Conservation (phyloP, 2,797 vertebrate species). For the Sciaenops ocellatus region DNA sequence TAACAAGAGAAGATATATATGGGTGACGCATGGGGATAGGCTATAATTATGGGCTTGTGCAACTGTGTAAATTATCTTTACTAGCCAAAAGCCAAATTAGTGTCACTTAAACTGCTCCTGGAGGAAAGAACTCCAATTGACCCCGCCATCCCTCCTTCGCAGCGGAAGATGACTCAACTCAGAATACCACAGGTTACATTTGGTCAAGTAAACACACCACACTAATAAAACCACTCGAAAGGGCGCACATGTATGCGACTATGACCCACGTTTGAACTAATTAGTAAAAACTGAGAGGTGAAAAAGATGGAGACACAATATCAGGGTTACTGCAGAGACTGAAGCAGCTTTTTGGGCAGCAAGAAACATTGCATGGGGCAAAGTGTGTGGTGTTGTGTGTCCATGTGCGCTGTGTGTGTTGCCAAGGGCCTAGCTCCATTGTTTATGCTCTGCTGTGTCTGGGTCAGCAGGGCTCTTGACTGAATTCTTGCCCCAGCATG, state of each 20-base stretch:
- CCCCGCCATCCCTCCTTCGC: constrained; percentile 49
- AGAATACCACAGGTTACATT: constrained; percentile 59
- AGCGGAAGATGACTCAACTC: constrained; percentile 68
- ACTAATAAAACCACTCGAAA: constrained; percentile 50
- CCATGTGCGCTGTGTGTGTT: constrained; percentile 42
- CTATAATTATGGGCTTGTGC: constrained; percentile 70
- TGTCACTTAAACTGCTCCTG: constrained; percentile 59
- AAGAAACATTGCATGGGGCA: constrained; percentile 29
- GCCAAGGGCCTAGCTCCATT: constrained; percentile 53
- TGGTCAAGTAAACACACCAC: constrained; percentile 63
- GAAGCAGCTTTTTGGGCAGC: constrained; percentile 24
- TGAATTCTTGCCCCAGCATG: constrained; percentile 81
- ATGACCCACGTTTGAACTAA: constrained; percentile 15
- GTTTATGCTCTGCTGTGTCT: constrained; percentile 78
- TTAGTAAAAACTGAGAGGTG: not conserved
- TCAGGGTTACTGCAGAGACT: not conserved
- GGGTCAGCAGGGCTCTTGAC: constrained; percentile 70
- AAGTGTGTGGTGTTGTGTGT: constrained; percentile 43
- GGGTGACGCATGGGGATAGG: constrained; percentile 50
- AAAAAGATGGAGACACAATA: not conserved
- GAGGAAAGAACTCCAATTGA: constrained; percentile 66
- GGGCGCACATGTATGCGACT: not conserved
- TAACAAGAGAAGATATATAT: constrained; percentile 12
- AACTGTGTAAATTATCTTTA: constrained; percentile 67
- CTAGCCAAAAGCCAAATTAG: constrained; percentile 60